Base-by-base conservation (phyloP, 2,113 vertebrate species). In the Megatriorchis doriae region DNA sequence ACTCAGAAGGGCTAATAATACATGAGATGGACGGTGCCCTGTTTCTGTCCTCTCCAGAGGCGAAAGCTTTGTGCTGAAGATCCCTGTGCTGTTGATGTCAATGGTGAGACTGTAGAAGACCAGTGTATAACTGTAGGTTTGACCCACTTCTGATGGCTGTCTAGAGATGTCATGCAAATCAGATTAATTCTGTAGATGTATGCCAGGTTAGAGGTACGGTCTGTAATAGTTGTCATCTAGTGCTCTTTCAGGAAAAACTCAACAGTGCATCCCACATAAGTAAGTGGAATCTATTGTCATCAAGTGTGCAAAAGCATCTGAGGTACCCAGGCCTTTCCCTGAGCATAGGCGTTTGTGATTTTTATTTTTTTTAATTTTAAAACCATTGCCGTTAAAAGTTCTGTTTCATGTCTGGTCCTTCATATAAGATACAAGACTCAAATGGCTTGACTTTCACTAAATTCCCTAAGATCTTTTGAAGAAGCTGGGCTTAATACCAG, bases 361-460 rank as follows among this genome's bases (percentile, higher is more conserved):
- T 11, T 36, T 26, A 13, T 22, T 14, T 7, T 32, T 32, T 25
- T 26, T 16, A 29, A 53, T 53, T 14, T 73, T 18, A 25, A 63
- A 75, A 17, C 3, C 1, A 7, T 23, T 29, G 22, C 9, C 3
- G 3, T 42, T 59, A 71, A 13, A 36, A 40, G 8, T 29, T 68
- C 3, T 43, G 8, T 72, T 88, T 88, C 6, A 2, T 58, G 5
- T 53, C 7, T 86, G 7, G 27, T 65, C 14, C 10, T 66, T 91
- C 4, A 0, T 29, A 3, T 20, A 8, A n/a, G 18, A n/a, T 88
- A 7, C 1, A 36, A 70, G n/a, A 38, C 23, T 92, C 1, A 1
- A 31, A 16, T 53, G 36, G 32, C 52, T 50, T 88, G 31, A 81
- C 73, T 94, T 94, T 80, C 22, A n/a, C 40, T 79, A 45, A 61